These are phyloP conservation scores for Drosophila mayri DNA, from an alignment of 1,140 invertebrate genomes.

Conservation along the genomic window DNA sequence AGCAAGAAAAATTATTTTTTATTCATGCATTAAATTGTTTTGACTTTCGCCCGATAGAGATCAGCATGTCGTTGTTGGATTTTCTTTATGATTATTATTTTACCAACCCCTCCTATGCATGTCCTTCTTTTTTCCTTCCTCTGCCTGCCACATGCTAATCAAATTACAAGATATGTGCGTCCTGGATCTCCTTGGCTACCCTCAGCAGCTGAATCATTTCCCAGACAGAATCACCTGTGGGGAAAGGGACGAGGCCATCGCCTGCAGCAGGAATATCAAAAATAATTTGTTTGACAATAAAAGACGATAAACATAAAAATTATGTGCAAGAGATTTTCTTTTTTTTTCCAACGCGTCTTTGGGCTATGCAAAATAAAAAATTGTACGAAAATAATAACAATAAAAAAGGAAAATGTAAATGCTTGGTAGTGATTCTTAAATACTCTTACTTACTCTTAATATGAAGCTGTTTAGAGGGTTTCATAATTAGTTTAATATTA, in stretches of 20 bases:
- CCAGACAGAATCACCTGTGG: conserved; percentile 50
- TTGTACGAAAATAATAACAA: conserved; percentile 37
- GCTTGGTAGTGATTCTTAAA: neutral
- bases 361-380: conserved; percentile 14
- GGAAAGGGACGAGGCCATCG: conserved; percentile 16
- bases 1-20: conserved; percentile 68
- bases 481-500: neutral
- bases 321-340: conserved; percentile 74
- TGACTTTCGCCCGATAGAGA: conserved; percentile 74
- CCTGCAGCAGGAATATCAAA: conserved; percentile 82
- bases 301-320: conserved; percentile 85
- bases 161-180: conserved; percentile 71
- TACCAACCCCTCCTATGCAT: conserved; percentile 11
- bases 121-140: neutral
- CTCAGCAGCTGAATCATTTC: conserved; percentile 72
- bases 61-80: conserved; percentile 52
- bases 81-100: conserved; percentile 77
- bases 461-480: rapidly evolving
- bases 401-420: conserved; percentile 3
- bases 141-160: conserved; percentile 70
- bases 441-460: too few species aligned
- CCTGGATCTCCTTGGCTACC: conserved; percentile 43
- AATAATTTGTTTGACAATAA: conserved; percentile 85
- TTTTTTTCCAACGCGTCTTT: conserved; percentile 17
- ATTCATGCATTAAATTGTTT: conserved; percentile 84